Base-by-base conservation (phyloP, 1,140 invertebrate genomes). In the Heliconius eleuchia region DNA sequence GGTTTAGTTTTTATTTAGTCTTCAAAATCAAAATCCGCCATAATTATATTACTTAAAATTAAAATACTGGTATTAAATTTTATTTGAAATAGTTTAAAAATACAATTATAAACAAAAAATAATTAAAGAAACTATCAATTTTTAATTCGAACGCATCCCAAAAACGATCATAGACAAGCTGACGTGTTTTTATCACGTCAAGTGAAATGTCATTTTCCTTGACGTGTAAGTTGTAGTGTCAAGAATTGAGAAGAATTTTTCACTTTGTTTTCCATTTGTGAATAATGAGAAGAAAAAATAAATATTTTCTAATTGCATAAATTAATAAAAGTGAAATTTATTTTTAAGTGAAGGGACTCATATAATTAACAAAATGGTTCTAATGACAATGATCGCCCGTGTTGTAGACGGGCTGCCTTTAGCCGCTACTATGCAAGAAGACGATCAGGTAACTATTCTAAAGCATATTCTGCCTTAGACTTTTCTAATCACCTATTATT, bases 371-470 rank as follows among this genome's bases (percentile, higher is more conserved):
- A 97, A 95, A 91, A 99, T 99, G 99, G 98, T 99, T 86, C 92
- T 99, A 83, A 96, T 99, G 95, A 99, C 99, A 80, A 99, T 99
- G 97, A 99, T 99, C 89, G 99, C 98, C 5, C 95, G 99, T 83
- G 96, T 99, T 82, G 96, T 97, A 79, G 99, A 99, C 95, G 99
- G 99, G 8, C 96, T 99, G 80, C 99, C 99, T 71, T 93, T 99
- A 83, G 98, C 99, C 46, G 99, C 99, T 50, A 99, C 98, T 46
- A 98, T 99, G 96, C 99, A 99, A 95, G 99, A 99, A 90, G 98
- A 99, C 91, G 99, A 99, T 95, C 98, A 99, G 96, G 98, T 99
- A 95, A 80, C 19, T 46, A n/a, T 34, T 42, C 37, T 42, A 3
- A 9, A 27, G 46, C 80, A 81, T 77, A 81, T 81, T 76, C 73